These are phyloP conservation scores for Gonocerus acuteangulatus DNA, from an alignment of 2,888 invertebrate genomes.

Conservation along the genomic window DNA sequence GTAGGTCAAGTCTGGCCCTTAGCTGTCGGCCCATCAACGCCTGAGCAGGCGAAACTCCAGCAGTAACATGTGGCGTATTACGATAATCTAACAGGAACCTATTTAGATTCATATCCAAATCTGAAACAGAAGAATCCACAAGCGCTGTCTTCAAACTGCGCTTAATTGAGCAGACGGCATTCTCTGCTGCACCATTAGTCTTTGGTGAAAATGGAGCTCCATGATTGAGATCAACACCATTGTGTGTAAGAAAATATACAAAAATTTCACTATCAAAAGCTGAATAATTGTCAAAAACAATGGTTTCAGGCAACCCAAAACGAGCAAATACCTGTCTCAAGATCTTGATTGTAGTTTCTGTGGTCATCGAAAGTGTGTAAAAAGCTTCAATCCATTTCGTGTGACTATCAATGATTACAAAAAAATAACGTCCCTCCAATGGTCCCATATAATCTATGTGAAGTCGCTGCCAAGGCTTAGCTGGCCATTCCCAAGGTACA, in stretches of 20 bases:
- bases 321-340: too few species aligned
- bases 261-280: too few species aligned
- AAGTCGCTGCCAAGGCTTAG: neutral
- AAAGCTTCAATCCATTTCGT: too few species aligned
- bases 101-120: neutral
- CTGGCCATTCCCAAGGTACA: neutral
- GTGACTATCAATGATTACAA: neutral
- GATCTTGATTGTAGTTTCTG: neutral
- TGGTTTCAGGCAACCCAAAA: too few species aligned
- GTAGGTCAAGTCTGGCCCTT: too few species aligned
- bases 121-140: neutral
- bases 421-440: neutral
- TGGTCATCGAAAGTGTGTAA: neutral
- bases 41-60: neutral
- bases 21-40: too few species aligned
- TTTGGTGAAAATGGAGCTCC: too few species aligned
- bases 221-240: neutral
- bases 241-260: constrained; percentile 1
- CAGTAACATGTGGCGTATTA: too few species aligned
- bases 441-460: too few species aligned
- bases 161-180: neutral
- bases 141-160: too few species aligned
- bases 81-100: too few species aligned
- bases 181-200: neutral
- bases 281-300: too few species aligned